Evolutionary conservation across 2,797 vertebrate genomes (phyloP).

Genomic region (Rhincodon typus): DNA sequence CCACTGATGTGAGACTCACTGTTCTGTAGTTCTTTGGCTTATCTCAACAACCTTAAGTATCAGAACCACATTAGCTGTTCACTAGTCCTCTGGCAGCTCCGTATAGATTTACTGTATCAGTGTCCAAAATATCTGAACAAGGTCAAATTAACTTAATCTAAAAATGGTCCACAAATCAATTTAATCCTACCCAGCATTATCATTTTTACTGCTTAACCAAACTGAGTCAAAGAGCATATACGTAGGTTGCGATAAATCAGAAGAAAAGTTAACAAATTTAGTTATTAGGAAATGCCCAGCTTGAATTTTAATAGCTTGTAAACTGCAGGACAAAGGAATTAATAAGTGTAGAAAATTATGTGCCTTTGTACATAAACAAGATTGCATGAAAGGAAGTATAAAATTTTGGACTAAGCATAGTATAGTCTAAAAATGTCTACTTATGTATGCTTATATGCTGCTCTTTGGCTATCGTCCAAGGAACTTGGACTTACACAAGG

Average conservation of each 20-base stretch:
- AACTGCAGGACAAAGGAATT: background rate
- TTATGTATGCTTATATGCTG: background rate
- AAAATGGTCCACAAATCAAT: background rate
- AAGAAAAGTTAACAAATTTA: background rate
- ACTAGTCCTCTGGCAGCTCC: too few relatives aligned
- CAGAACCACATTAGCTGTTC: too few relatives aligned
- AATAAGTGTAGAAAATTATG: background rate
- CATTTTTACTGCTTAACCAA: background rate
- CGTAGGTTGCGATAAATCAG: background rate
- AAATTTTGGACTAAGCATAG: background rate
- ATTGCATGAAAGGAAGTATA: background rate
- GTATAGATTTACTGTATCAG: too few relatives aligned
- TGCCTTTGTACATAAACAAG: background rate
- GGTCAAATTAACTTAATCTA: background rate
- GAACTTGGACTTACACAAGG: background rate
- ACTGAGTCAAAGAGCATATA: background rate
- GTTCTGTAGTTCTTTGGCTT: too few relatives aligned
- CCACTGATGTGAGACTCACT: too few relatives aligned
- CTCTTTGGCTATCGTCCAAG: background rate
- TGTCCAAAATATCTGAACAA: background rate
- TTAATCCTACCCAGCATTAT: background rate
- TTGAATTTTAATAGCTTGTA: background rate
- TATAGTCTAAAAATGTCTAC: background rate
- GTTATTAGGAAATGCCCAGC: background rate
- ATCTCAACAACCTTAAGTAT: too few relatives aligned